Conservation (phyloP, 64 coral and sea anemone species). For the Stichodactyla helianthus region DNA sequence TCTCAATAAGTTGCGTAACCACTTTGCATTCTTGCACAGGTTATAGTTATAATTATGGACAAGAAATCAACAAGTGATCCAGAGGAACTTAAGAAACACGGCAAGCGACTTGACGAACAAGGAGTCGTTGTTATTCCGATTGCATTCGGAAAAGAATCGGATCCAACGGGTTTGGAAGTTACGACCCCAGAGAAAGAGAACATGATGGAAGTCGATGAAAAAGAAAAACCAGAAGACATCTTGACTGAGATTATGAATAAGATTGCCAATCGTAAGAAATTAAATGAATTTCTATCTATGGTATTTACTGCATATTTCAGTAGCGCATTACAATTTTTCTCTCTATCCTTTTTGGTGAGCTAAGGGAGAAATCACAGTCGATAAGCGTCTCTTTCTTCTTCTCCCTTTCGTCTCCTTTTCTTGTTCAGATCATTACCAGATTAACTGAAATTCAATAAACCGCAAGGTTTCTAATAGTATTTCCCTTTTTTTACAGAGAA, state of each 20-base stretch:
- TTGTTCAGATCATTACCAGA: not conserved
- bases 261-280: constrained; percentile 58
- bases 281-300: not conserved
- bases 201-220: constrained; percentile 28
- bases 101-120: constrained; percentile 46
- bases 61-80: constrained; percentile 56
- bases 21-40: constrained; percentile 1
- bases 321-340: not conserved
- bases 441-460: too few relatives aligned
- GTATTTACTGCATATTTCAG: not conserved
- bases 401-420: not conserved
- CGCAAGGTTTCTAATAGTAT: not conserved
- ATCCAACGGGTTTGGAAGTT: constrained; percentile 33
- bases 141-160: constrained; percentile 45
- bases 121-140: constrained; percentile 71
- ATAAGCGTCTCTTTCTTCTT: too few relatives aligned
- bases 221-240: constrained; percentile 40
- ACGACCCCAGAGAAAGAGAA: constrained; percentile 55
- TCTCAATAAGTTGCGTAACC: not conserved
- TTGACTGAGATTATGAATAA: constrained; percentile 67
- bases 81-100: constrained; percentile 30
- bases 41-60: constrained; percentile 88
- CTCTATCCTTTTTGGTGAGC: too few relatives aligned
- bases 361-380: too few relatives aligned
- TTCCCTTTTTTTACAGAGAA: not conserved